A percentile compares a stretch with the other conserved stretches of the same genome.
Evolutionary conservation across 2,888 invertebrate species (phyloP).

Genomic region (Tuberolachnus salignus): DNA sequence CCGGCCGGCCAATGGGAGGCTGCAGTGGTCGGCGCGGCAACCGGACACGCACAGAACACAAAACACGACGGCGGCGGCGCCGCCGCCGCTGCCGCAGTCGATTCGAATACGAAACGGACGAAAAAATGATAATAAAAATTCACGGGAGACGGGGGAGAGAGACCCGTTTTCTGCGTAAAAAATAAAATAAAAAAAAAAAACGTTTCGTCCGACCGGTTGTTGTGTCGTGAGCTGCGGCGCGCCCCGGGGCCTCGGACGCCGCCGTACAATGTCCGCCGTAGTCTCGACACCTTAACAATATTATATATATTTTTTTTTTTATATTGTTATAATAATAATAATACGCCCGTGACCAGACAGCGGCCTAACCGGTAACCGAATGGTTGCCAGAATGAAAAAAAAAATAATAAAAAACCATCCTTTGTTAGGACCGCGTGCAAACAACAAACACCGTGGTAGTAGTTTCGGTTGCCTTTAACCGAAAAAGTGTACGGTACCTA

Average conservation of each 20-base stretch:
- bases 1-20: slow-evolving; percentile 43
- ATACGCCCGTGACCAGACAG: no score
- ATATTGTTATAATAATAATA: no score
- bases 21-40: slow-evolving; percentile 13
- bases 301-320: no score
- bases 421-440: no score
- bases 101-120: not conserved
- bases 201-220: not conserved
- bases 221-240: not conserved
- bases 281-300: no score
- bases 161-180: not conserved
- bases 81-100: not conserved
- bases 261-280: no score
- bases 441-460: no score
- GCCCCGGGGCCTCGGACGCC: not conserved
- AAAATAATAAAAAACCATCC: no score
- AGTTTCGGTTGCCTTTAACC: no score
- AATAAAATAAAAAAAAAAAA: not conserved
- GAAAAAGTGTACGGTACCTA: no score
- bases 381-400: no score
- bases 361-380: no score
- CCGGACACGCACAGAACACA: slow-evolving; percentile 30
- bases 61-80: not conserved
- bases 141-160: not conserved
- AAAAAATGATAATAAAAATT: not conserved